phyloP scores from a whole-genome alignment of 2,888 invertebrate genomes.

The Drosophila cognata region DNA sequence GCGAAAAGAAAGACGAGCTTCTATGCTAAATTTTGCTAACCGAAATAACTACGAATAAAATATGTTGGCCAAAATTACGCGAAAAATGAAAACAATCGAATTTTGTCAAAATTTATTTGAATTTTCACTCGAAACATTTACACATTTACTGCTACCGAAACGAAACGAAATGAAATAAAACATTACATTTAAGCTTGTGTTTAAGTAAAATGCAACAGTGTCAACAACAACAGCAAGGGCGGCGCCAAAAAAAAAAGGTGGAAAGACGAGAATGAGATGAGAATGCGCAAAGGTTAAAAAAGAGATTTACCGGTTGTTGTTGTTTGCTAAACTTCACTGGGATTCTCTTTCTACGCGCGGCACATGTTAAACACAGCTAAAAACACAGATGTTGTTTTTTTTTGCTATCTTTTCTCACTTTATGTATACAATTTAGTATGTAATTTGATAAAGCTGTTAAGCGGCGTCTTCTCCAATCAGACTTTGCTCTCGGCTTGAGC shows the following conservation, averaged over 20 bases:
- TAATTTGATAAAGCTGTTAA: constrained; percentile 26
- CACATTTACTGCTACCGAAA: constrained; percentile 3
- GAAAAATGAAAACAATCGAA: not conserved
- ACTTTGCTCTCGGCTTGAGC: constrained; percentile 4
- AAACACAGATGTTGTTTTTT: constrained; percentile 18
- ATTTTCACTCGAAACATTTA: not conserved
- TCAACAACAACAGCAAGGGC: constrained; percentile 33
- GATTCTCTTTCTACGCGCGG: constrained; percentile 21
- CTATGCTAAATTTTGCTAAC: not conserved
- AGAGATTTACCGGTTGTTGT: constrained; percentile 68
- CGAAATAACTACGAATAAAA: not conserved
- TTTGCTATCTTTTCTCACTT: constrained; percentile 10
- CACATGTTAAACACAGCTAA: constrained; percentile 39
- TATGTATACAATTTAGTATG: constrained; percentile 20
- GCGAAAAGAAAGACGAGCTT: not conserved
- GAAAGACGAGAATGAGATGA: constrained; percentile 33
- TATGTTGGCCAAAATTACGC: not conserved
- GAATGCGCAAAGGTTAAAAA: constrained; percentile 35
- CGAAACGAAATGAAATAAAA: constrained; percentile 15
- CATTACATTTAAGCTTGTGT: not conserved
- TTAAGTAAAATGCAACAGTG: constrained; percentile 59
- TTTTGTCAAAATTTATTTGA: not conserved
- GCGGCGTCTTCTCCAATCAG: constrained; percentile 19
- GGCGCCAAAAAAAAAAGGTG: constrained; percentile 41
- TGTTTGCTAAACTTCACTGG: constrained; percentile 23